phyloP scores from a whole-genome alignment of 2,888 invertebrate species.

The Orthosia gracilis region DNA sequence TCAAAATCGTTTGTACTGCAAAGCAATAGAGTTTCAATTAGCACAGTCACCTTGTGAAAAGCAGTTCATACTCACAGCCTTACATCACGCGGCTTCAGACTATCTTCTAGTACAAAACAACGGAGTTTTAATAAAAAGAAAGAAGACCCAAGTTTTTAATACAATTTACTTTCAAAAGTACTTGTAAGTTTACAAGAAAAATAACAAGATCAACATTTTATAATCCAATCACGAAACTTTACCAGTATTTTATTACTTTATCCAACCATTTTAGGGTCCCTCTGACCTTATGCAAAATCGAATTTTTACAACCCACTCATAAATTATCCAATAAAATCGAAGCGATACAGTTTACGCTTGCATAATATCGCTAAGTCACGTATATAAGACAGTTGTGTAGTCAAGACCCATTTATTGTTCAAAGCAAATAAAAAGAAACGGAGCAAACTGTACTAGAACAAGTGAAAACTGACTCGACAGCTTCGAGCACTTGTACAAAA shows the following conservation, averaged over 20 bases:
- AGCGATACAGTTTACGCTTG: constrained; percentile 77
- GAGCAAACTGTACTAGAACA: constrained; percentile 73
- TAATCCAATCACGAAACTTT: constrained; percentile 65
- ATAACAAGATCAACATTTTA: constrained; percentile 60
- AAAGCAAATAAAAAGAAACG: constrained; percentile 86
- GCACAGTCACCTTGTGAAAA: not conserved
- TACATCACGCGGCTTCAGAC: not conserved
- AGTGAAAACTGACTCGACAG: constrained; percentile 68
- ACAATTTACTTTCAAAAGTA: constrained; percentile 33
- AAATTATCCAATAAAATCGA: constrained; percentile 82
- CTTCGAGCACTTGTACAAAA: constrained; percentile 48
- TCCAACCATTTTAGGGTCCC: constrained; percentile 64
- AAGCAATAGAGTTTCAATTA: constrained; percentile 20
- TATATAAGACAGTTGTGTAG: constrained; percentile 81
- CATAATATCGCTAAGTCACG: constrained; percentile 80
- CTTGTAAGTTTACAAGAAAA: constrained; percentile 49
- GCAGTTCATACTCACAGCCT: not conserved
- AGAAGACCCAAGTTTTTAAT: constrained; percentile 32
- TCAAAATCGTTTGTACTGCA: not conserved
- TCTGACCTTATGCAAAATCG: constrained; percentile 75
- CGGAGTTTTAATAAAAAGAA: constrained; percentile 16
- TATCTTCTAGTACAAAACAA: constrained; percentile 12
- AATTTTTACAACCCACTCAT: constrained; percentile 77
- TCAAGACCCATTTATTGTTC: constrained; percentile 86
- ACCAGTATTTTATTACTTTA: constrained; percentile 71